These are phyloP conservation scores for Lasioglossum baleicum DNA, from an alignment of 1,140 invertebrate genomes.

Conservation along the genomic window DNA sequence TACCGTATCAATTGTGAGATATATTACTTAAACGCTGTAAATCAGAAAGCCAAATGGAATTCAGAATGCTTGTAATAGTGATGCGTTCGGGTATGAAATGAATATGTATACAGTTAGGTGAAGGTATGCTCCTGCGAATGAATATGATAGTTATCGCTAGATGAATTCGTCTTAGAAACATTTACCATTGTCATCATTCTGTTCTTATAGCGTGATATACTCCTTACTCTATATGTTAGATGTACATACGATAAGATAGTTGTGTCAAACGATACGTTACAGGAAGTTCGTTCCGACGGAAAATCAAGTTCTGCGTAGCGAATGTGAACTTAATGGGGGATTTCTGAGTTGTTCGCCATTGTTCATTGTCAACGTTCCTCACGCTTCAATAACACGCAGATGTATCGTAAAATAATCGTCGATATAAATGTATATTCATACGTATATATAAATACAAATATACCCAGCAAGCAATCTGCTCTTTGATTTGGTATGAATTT, in stretches of 20 bases:
- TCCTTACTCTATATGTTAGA: slow-evolving; percentile 46
- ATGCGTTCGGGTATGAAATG: slow-evolving; percentile 20
- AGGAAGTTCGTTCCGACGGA: slow-evolving; percentile 10
- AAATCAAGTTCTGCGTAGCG: not conserved
- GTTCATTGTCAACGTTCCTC: not conserved
- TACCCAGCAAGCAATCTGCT: too few relatives aligned
- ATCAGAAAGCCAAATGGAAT: slow-evolving; percentile 35
- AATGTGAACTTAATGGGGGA: slow-evolving; percentile 16
- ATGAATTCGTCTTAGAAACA: slow-evolving; percentile 41
- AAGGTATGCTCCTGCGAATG: slow-evolving; percentile 24
- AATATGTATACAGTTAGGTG: slow-evolving; percentile 40
- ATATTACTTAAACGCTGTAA: slow-evolving; percentile 12
- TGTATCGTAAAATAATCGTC: slow-evolving; percentile 8
- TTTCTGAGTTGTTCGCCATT: not conserved
- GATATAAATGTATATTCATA: slow-evolving; percentile 6
- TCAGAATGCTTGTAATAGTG: slow-evolving; percentile 13
- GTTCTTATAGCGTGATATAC: slow-evolving; percentile 41
- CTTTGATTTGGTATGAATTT: too few relatives aligned
- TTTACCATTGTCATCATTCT: slow-evolving; percentile 39
- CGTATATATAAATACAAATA: not conserved
- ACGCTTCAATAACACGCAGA: slow-evolving; percentile 25
- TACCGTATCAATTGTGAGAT: not conserved
- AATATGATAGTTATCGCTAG: slow-evolving; percentile 32
- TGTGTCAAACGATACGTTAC: slow-evolving; percentile 35
- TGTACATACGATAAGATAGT: slow-evolving; percentile 41